Evolutionary conservation across 2,888 invertebrate genomes (phyloP), one percentile per base, ranked within the genome.

Genomic region (Hipparchia sbordonii): DNA sequence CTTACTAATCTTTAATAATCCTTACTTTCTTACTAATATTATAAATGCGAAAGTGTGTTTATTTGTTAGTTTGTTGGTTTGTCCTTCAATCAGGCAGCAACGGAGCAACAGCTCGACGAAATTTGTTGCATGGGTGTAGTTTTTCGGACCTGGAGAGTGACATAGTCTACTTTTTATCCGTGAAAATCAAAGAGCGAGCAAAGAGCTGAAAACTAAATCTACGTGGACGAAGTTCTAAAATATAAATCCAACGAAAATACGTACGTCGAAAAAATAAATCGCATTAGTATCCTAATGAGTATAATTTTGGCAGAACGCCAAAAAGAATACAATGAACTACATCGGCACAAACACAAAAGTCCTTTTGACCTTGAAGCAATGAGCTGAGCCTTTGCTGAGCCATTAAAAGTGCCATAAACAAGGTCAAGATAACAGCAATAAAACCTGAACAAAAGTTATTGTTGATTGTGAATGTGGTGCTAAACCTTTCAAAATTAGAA

Each of bases 361-460:
- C 60, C 71, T 56, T 61, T 45, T n/a, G 71, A 66, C 72, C 70
- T 48, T 56, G 33, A 54, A 59, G 51, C 13, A 63, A 67, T 61
- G 72, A 72, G 48, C 13, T 7, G 8, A 6, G 46, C 46, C 46
- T 6, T 46, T 46, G 5, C 46, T 6, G 13, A 57, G n/a, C 33
- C 68, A 68, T 68, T 62, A 72, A 72, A 63, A 62, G 39, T 45
- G 33, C 48, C 68, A 52, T 72, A 72, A 68, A 68, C 57, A 10
- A 61, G 61, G 51, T 54, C 52, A 61, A 71, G 54, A 61, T 51
- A 68, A 68, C 63, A 63, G 63, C 68, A 13, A 72, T 65, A 69
- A 72, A 72, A 68, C 7, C n/a, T 48, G 12, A 63, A 69, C 52
- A 57, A 46, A 72, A 56, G 9, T 4, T 23, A 3, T 10, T 46